These are phyloP conservation scores for Trochalopteron elliotii DNA, from an alignment of 2,113 vertebrate genomes.

Conservation along the genomic window DNA sequence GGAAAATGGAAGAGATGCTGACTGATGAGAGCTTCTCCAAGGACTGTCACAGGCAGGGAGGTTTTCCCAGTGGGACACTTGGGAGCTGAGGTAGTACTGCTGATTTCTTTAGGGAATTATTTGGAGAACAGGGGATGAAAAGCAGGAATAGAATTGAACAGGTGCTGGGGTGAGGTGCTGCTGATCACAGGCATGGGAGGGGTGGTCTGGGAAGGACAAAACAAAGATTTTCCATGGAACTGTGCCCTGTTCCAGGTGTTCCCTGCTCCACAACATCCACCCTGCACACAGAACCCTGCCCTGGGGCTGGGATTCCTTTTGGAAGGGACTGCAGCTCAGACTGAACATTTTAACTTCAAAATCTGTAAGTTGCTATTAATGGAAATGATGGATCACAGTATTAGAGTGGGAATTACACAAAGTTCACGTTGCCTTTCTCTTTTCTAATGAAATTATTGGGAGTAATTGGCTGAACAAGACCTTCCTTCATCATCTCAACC, in stretches of 20 bases:
- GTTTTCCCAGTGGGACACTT: background rate
- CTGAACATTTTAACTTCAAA: background rate
- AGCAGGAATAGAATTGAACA: background rate
- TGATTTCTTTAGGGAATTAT: background rate
- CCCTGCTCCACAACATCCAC: background rate
- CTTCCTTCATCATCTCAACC: background rate
- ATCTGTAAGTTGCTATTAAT: background rate
- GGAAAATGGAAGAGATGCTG: background rate
- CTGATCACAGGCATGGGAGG: background rate
- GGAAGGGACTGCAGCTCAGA: background rate
- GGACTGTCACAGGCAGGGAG: background rate
- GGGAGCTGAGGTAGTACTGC: background rate
- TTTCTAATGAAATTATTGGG: background rate
- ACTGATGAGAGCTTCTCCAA: background rate
- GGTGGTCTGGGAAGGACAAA: background rate
- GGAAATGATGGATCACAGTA: background rate
- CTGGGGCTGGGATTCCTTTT: background rate
- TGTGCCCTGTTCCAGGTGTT: background rate
- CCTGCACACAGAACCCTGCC: background rate
- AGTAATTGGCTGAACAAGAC: background rate
- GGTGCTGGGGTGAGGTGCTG: background rate
- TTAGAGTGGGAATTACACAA: background rate
- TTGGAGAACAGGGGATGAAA: background rate
- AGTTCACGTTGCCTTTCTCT: background rate
- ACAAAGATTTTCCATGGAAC: background rate